phyloP scores from a whole-genome alignment of 2,797 vertebrate genomes.

The Gymnoscopelus microlampas region DNA sequence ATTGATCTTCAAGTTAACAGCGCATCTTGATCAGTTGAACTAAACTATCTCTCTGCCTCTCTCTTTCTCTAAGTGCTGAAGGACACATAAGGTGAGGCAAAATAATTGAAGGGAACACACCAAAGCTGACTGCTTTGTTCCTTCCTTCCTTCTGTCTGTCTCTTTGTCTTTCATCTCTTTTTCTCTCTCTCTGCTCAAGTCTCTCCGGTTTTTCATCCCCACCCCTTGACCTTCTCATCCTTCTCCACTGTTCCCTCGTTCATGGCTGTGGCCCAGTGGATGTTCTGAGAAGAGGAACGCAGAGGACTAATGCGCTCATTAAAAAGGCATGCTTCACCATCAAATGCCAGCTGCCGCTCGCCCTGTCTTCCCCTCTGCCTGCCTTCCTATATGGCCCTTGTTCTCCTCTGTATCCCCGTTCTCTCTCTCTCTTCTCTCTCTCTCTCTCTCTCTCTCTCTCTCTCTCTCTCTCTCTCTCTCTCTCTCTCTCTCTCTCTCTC shows the following conservation, averaged over 20 bases:
- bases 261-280: constrained; percentile 37
- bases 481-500: too few species aligned
- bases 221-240: constrained; percentile 59
- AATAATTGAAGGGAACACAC: constrained; percentile 49
- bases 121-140: background rate
- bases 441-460: too few species aligned
- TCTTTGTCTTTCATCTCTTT: constrained; percentile 12
- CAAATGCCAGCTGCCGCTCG: constrained; percentile 77
- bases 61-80: constrained; percentile 18
- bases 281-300: constrained; percentile 70
- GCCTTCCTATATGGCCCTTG: constrained; percentile 25
- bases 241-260: constrained; percentile 40
- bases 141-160: too few species aligned
- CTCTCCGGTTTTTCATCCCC: constrained; percentile 22
- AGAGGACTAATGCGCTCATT: constrained; percentile 79
- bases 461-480: too few species aligned
- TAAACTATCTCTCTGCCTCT: background rate
- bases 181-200: constrained; percentile 52
- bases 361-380: constrained; percentile 24
- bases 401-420: constrained; percentile 42
- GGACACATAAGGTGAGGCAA: constrained; percentile 26
- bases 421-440: too few species aligned
- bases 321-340: constrained; percentile 81
- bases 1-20: too few species aligned
- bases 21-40: too few species aligned